Evolutionary conservation across 2,113 vertebrate genomes (phyloP), one percentile per base, ranked within the genome.

Genomic region (Puma concolor): DNA sequence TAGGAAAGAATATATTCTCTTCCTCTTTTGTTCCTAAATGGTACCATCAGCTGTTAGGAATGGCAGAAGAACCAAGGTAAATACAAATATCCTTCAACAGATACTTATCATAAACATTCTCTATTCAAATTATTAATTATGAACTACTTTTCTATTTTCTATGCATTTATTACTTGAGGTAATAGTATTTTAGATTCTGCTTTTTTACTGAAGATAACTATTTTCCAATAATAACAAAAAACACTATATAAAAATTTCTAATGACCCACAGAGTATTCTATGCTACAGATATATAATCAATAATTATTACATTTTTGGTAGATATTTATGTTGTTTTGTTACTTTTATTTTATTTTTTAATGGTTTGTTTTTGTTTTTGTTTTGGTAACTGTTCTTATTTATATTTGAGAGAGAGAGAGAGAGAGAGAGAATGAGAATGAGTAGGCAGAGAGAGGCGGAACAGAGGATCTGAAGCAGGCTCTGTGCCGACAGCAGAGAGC

Each of bases 41-140:
- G 27, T 71, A 69, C 1, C 57, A 93, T 76, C 33, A 87, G 85
- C 33, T 95, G 5, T 50, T 83, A 93, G 50, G 25, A 83, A 5
- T 88, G 5, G 52, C 6, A n/a, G 23, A 82, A 64, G 25, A 87
- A 77, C 29, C 16, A 96, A 95, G 80, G 54, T 89, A 92, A 71
- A 95, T 48, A 86, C 52, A 89, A 88, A 71, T 57, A 71, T 50
- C 81, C 13, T 83, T 90, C n/a, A 77, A 82, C 16, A 82, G 69
- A 86, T 27, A 52, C 36, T 57, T 92, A 79, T 36, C 71, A 97
- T 91, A 74, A 84, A 92, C 12, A 94, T 77, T 93, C 36, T 84
- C 52, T 80, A 76, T 41, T 89, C 15, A 95, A 86, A 86, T 69
- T 36, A 84, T 33, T 66, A 86, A 77, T 54, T 63, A 82, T 33